Conservation (phyloP, 1,140 invertebrate species). For the Harpegnathos saltator region DNA sequence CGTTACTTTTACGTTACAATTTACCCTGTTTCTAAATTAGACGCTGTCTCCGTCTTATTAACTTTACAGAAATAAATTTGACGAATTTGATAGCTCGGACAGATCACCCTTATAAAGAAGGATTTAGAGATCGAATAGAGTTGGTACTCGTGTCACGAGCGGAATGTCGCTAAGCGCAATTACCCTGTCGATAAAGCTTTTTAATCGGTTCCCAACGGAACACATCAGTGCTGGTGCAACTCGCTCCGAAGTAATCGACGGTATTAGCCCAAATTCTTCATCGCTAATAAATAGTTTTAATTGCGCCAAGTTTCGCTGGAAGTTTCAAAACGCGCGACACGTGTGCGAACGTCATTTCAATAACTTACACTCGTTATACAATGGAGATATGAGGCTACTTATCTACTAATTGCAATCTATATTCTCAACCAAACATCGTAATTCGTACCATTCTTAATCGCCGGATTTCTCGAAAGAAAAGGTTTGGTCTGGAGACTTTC, state of each 20-base stretch:
- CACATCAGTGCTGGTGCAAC: slow-evolving; percentile 1
- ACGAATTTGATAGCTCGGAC: background rate
- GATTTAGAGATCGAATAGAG: slow-evolving; percentile 26
- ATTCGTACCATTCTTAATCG: too few relatives aligned
- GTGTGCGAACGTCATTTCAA: too few relatives aligned
- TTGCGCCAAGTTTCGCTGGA: background rate
- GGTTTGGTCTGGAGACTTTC: too few relatives aligned
- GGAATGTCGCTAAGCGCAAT: slow-evolving; percentile 48
- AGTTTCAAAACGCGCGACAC: background rate
- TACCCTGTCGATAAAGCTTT: slow-evolving; percentile 28
- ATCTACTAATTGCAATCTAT: too few relatives aligned
- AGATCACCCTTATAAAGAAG: slow-evolving; percentile 2
- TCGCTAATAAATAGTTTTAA: slow-evolving; percentile 25
- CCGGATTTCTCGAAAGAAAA: too few relatives aligned
- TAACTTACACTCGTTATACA: too few relatives aligned
- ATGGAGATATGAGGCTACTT: too few relatives aligned
- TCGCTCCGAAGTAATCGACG: slow-evolving; percentile 26
- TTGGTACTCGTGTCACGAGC: background rate
- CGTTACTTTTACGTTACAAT: background rate
- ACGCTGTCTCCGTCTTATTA: background rate
- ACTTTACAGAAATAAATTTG: slow-evolving; percentile 19
- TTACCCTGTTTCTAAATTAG: background rate
- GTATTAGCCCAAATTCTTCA: slow-evolving; percentile 1
- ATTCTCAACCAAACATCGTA: too few relatives aligned
- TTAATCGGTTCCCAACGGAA: slow-evolving; percentile 30